Evolutionary conservation across 2,113 vertebrate genomes (phyloP).

Genomic region (Glareola pratincola): DNA sequence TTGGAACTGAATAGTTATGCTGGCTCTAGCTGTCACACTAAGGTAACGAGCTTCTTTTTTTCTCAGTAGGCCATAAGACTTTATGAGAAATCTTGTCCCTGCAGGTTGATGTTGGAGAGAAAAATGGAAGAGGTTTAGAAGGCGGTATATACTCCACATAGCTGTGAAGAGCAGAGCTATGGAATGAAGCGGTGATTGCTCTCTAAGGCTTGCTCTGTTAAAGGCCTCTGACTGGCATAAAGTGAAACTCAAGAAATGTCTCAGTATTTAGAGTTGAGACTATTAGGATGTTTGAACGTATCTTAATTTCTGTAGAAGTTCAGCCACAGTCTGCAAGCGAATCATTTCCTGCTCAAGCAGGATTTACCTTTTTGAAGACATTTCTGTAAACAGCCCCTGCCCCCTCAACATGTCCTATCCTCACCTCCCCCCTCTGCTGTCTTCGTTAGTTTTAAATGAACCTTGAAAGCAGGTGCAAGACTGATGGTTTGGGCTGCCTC

Average conservation of each 20-base stretch:
- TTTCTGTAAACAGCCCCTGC: background rate
- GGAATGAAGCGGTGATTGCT: background rate
- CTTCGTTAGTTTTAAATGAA: background rate
- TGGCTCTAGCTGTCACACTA: background rate
- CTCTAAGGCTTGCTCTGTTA: background rate
- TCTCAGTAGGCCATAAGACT: background rate
- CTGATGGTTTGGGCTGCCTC: background rate
- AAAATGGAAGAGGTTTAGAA: background rate
- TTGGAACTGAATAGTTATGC: background rate
- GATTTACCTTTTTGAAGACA: background rate
- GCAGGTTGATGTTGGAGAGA: background rate
- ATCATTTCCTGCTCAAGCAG: background rate
- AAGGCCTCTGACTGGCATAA: background rate
- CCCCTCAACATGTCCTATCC: background rate
- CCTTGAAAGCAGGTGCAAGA: background rate
- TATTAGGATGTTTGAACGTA: background rate
- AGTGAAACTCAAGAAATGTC: background rate
- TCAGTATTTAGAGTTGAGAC: background rate
- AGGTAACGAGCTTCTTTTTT: background rate
- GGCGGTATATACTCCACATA: background rate
- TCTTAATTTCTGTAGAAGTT: background rate
- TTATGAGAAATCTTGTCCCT: background rate
- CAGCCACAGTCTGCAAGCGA: background rate
- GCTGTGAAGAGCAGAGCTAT: background rate
- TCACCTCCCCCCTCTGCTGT: background rate